phyloP scores from a whole-genome alignment of 2,888 invertebrate species.

The Macrophya annulata region DNA sequence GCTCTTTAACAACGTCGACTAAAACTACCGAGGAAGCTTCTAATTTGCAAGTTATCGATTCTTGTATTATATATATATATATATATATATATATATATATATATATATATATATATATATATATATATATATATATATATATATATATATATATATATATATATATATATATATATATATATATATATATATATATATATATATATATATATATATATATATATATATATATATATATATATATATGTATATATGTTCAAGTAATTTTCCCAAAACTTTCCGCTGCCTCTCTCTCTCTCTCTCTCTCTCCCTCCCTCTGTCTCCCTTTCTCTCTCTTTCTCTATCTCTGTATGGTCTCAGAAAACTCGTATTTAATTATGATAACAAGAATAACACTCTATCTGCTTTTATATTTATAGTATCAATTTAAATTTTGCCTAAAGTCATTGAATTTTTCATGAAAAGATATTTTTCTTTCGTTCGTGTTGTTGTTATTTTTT shows the following conservation, averaged over 20 bases:
- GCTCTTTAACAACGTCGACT: conserved; percentile 7
- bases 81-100: background rate
- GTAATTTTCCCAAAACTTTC: background rate
- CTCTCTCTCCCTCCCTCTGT: background rate
- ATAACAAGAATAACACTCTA: no score
- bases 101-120: background rate
- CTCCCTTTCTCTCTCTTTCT: no score
- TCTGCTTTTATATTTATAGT: background rate
- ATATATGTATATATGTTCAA: background rate
- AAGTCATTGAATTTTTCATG: background rate
- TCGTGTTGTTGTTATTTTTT: no score
- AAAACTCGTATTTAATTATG: no score
- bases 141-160: background rate
- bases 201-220: background rate
- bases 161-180: background rate
- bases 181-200: background rate
- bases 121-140: background rate
- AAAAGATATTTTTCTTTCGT: background rate
- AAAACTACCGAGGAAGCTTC: background rate
- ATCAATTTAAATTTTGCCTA: background rate
- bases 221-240: background rate
- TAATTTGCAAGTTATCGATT: background rate
- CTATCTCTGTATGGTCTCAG: no score
- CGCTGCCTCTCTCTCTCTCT: background rate
- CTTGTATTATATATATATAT: background rate